Base-by-base conservation (phyloP, 1,140 invertebrate species). In the Drosophila sp. region DNA sequence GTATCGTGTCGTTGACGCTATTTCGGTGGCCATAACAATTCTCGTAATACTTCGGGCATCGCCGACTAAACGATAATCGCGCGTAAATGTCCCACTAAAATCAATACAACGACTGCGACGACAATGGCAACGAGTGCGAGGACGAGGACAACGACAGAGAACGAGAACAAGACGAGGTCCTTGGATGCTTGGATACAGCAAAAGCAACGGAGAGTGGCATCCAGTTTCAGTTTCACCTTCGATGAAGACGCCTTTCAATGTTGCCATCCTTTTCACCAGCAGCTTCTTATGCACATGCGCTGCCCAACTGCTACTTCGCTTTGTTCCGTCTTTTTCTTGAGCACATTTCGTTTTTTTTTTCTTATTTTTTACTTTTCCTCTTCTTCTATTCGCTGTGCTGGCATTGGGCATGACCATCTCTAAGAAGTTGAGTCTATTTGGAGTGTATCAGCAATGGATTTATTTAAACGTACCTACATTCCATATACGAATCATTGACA, bases 31-130 rank as follows among this genome's bases (percentile, higher is more conserved):
- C 76, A 87, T 87, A 87, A 87, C 83, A 87, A 87, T 87, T 87
- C 83, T 89, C 83, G 79, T 87, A 89, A 87, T 83, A 87, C 83
- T 89, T 87, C 83, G 84, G 84, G 83, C 80, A 87, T 87, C 76
- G 76, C 79, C 83, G 83, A 89, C 83, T 87, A 87, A 87, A 87
- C 83, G 83, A 87, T 87, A 87, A 87, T 87, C 83, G 83, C 83
- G 79, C 83, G 84, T 87, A 87, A 87, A 87, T 83, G 83, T 84
- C 79, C 83, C 83, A 87, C 83, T 87, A 87, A 87, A 87, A 87
- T 87, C 83, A 87, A 87, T 87, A 87, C 83, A 48, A 87, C 67
- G 82, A 82, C 82, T 80, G 51, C 66, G 75, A 61, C 79, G 64
- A 70, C 65, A 57, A 73, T 73, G 51, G 58, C 43, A 16, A 46